These are phyloP conservation scores for Allobates femoralis DNA, from an alignment of 2,797 vertebrate genomes.

Conservation along the genomic window DNA sequence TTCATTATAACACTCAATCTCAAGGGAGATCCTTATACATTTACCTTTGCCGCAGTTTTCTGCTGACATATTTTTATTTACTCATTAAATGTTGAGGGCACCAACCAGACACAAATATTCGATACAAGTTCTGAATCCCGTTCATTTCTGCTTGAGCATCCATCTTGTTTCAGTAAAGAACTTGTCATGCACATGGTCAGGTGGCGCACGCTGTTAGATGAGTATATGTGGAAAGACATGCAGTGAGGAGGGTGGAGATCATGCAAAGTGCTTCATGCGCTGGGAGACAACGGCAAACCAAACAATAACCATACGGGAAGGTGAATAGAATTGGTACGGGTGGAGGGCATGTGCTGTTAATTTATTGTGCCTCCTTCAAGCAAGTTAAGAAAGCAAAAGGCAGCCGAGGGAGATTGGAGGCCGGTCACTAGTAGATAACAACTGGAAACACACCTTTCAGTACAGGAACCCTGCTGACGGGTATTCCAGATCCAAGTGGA, in stretches of 20 bases:
- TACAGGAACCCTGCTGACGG: constrained; percentile 71
- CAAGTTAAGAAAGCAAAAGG: constrained; percentile 61
- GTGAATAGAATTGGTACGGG: neutral
- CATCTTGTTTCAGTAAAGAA: neutral
- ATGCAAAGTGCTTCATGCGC: constrained; percentile 70
- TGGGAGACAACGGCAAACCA: constrained; percentile 26
- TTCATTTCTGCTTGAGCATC: neutral
- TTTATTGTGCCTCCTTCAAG: constrained; percentile 63
- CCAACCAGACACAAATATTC: neutral
- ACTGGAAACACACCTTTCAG: constrained; percentile 75
- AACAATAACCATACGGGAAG: constrained; percentile 31
- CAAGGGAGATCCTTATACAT: neutral
- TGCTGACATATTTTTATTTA: neutral
- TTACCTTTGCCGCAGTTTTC: neutral
- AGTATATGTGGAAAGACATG: constrained; percentile 26
- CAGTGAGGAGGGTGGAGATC: constrained; percentile 61
- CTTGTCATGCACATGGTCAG: neutral
- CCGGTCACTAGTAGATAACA: constrained; percentile 54
- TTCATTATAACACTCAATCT: neutral
- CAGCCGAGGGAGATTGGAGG: constrained; percentile 66
- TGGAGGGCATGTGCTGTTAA: constrained; percentile 10
- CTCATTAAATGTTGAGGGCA: constrained; percentile 30
- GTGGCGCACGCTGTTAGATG: constrained; percentile 36
- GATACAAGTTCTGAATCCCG: neutral
- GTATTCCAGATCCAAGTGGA: constrained; percentile 63